phyloP scores from a whole-genome alignment of 35 echinoderm and acorn worm genomes.

The Amphiura filiformis region DNA sequence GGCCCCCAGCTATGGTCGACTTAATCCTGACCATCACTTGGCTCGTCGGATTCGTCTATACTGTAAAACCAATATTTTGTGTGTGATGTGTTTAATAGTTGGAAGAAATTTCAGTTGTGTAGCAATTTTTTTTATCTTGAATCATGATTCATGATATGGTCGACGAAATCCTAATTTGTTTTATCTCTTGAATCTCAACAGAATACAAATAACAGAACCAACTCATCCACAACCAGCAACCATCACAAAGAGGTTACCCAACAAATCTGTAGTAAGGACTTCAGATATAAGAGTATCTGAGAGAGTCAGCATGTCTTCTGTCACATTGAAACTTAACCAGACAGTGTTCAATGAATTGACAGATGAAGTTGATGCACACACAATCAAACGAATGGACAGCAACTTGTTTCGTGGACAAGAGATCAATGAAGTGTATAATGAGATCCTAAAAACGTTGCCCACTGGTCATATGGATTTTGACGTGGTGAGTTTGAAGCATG shows the following conservation, averaged over 20 bases:
- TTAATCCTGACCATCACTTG: too few species aligned
- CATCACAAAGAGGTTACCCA: slow-evolving; percentile 66
- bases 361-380: slow-evolving; percentile 76
- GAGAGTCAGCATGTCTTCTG: slow-evolving; percentile 61
- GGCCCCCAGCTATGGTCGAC: too few species aligned
- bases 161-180: background rate
- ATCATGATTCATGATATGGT: background rate
- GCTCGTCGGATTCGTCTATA: too few species aligned
- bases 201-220: slow-evolving; percentile 54
- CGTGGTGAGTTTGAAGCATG: too few species aligned
- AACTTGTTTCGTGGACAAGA: slow-evolving; percentile 94
- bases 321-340: slow-evolving; percentile 83
- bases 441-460: slow-evolving; percentile 92
- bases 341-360: slow-evolving; percentile 93
- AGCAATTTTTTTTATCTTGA: too few species aligned
- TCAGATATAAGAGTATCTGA: slow-evolving; percentile 92
- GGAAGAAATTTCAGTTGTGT: too few species aligned
- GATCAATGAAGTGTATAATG: slow-evolving; percentile 94
- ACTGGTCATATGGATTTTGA: slow-evolving; percentile 81
- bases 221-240: slow-evolving; percentile 93
- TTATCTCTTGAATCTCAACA: background rate
- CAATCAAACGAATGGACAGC: slow-evolving; percentile 90
- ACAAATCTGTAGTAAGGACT: slow-evolving; percentile 81
- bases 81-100: too few species aligned
- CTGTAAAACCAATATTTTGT: too few species aligned